phyloP scores from a whole-genome alignment of 2,888 invertebrate genomes.

The Clivina fossor region DNA sequence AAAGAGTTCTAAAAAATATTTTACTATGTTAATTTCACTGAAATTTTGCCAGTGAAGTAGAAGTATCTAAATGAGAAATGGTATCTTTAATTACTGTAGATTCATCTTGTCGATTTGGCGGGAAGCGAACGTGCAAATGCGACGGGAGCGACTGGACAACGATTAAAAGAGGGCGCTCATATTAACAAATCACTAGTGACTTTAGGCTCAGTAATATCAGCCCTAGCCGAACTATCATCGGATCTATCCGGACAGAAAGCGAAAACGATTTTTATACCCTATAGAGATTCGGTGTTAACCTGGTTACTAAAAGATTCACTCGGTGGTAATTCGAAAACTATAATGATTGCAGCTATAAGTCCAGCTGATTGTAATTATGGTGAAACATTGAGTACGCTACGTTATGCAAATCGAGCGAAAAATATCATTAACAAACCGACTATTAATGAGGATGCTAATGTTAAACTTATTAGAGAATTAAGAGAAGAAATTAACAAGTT shows the following conservation, averaged over 20 bases:
- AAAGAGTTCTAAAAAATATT: too few species aligned
- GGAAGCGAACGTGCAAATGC: constrained; percentile 89
- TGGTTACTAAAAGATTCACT: constrained; percentile 87
- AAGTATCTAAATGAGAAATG: too few species aligned
- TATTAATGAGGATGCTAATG: constrained; percentile 88
- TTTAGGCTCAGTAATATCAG: constrained; percentile 83
- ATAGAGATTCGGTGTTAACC: constrained; percentile 84
- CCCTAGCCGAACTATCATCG: constrained; percentile 70
- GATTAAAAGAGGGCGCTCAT: constrained; percentile 87
- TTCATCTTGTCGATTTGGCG: constrained; percentile 86
- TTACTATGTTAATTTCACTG: too few species aligned
- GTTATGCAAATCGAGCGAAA: constrained; percentile 87
- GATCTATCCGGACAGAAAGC: constrained; percentile 45
- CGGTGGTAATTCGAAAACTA: constrained; percentile 88
- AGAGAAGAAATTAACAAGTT: constrained; percentile 83
- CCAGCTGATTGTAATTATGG: constrained; percentile 78
- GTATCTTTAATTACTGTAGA: constrained; percentile 42
- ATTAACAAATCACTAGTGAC: constrained; percentile 90
- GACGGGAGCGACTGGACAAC: constrained; percentile 87
- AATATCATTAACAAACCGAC: constrained; percentile 90
- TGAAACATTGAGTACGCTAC: constrained; percentile 81
- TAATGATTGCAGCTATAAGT: constrained; percentile 84
- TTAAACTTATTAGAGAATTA: constrained; percentile 81
- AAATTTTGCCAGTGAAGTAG: too few species aligned
- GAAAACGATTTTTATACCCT: constrained; percentile 73